phyloP scores from a whole-genome alignment of 1,140 invertebrate species.

The Drosophila triauraria region DNA sequence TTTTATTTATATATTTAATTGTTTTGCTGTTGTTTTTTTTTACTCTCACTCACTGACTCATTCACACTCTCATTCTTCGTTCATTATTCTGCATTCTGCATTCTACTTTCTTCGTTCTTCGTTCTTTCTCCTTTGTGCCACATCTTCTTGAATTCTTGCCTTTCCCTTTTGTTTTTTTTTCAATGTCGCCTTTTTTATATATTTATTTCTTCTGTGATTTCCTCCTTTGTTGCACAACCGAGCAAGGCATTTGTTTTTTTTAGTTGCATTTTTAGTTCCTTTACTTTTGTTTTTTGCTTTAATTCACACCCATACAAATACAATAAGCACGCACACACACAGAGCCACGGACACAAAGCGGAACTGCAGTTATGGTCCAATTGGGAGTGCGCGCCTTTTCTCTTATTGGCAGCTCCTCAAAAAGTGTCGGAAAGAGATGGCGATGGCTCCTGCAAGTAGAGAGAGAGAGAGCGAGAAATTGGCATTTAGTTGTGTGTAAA shows the following conservation, averaged over 20 bases:
- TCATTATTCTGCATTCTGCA: not conserved
- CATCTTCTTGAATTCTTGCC: not conserved
- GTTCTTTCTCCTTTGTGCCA: not conserved
- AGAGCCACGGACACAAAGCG: not conserved
- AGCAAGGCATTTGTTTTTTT: conserved; percentile 17
- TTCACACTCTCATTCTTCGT: conserved; percentile 16
- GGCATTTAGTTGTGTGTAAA: conserved; percentile 36
- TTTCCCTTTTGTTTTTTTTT: conserved; percentile 12
- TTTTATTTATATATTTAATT: not conserved
- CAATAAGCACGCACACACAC: not conserved
- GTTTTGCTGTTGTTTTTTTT: too few relatives aligned
- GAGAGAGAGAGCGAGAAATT: conserved; percentile 21
- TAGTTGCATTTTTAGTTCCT: not conserved
- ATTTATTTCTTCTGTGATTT: not conserved
- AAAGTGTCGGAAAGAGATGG: conserved; percentile 22
- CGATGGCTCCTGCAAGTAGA: conserved; percentile 4
- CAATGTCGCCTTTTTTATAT: conserved; percentile 16
- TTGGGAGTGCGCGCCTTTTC: conserved; percentile 19
- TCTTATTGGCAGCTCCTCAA: conserved; percentile 41
- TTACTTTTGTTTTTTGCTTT: not conserved
- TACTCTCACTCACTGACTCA: conserved; percentile 14
- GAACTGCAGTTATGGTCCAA: conserved; percentile 25
- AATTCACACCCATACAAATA: conserved; percentile 5
- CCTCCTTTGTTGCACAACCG: conserved; percentile 29
- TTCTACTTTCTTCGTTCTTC: not conserved